These are phyloP conservation scores for Drosophila atroscutellata DNA, from an alignment of 2,888 invertebrate species.

Conservation along the genomic window DNA sequence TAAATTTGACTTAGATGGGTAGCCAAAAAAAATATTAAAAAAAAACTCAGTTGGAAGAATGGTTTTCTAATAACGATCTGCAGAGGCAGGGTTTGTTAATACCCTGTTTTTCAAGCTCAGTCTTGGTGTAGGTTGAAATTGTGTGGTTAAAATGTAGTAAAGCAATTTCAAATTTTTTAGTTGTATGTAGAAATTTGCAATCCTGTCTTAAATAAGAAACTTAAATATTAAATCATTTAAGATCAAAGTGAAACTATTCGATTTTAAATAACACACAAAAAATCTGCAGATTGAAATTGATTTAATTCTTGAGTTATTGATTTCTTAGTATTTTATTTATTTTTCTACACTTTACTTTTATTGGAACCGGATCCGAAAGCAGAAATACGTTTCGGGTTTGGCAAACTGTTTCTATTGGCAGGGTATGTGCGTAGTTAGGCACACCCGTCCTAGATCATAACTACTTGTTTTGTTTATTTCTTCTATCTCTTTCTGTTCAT, in stretches of 20 bases:
- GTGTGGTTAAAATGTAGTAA: neutral
- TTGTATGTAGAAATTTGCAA: neutral
- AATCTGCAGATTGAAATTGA: neutral
- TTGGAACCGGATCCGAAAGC: neutral
- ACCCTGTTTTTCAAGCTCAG: slow-evolving; percentile 12
- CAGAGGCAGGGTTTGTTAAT: neutral
- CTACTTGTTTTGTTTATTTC: slow-evolving; percentile 28
- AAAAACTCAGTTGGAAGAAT: slow-evolving; percentile 17
- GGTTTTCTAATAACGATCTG: slow-evolving; percentile 14
- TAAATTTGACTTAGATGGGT: slow-evolving; percentile 53
- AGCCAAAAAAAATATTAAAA: slow-evolving; percentile 19
- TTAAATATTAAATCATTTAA: neutral
- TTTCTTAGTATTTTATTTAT: neutral
- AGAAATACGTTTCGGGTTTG: neutral
- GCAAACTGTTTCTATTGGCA: neutral
- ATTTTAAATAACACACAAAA: neutral
- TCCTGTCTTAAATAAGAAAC: too few relatives aligned
- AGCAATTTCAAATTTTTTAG: neutral
- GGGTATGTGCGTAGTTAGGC: slow-evolving; percentile 6
- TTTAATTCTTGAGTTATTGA: neutral
- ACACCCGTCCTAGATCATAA: neutral
- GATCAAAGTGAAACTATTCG: neutral
- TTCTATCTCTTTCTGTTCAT: slow-evolving; percentile 43
- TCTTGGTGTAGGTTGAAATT: neutral
- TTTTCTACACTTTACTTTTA: fast-evolving